Conservation (phyloP, 37 sponge, comb jelly and placozoan species). For the Crambe crambe region DNA sequence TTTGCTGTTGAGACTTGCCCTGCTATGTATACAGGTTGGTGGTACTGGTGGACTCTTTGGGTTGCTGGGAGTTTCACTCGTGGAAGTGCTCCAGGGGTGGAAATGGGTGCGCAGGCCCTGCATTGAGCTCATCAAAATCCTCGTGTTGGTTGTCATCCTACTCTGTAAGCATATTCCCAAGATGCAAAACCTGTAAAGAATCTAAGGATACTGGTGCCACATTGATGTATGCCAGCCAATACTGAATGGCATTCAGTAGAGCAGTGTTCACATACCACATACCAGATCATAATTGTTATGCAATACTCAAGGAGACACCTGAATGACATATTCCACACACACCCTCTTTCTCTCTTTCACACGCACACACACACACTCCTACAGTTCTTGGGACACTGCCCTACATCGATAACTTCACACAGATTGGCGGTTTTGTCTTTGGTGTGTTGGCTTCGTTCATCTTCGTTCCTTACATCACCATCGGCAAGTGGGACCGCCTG, state of each 20-base stretch:
- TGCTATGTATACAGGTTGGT: conserved; percentile 76
- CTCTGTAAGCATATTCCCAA: conserved; percentile 30
- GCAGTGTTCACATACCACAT: too few relatives aligned
- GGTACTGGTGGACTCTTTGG: conserved; percentile 86
- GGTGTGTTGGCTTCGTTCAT: conserved; percentile 84
- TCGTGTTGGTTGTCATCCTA: conserved; percentile 51
- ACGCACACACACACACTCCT: too few relatives aligned
- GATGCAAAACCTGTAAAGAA: not conserved
- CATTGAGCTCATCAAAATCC: conserved; percentile 66
- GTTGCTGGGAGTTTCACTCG: conserved; percentile 78
- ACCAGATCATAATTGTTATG: too few relatives aligned
- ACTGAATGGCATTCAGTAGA: too few relatives aligned
- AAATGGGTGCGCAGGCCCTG: conserved; percentile 72
- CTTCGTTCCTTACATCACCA: conserved; percentile 93
- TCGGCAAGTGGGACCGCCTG: conserved; percentile 80
- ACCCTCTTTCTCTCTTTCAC: too few relatives aligned
- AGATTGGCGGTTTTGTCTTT: conserved; percentile 88
- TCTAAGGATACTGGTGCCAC: too few relatives aligned
- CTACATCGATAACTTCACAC: conserved; percentile 92
- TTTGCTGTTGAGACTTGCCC: not conserved
- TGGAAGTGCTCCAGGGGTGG: conserved; percentile 90
- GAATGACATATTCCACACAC: too few relatives aligned
- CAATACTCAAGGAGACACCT: too few relatives aligned
- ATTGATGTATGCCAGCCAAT: too few relatives aligned
- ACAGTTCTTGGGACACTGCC: conserved; percentile 87